phyloP scores from a whole-genome alignment of 2,797 vertebrate species.

The Scomberomorus guttatus region DNA sequence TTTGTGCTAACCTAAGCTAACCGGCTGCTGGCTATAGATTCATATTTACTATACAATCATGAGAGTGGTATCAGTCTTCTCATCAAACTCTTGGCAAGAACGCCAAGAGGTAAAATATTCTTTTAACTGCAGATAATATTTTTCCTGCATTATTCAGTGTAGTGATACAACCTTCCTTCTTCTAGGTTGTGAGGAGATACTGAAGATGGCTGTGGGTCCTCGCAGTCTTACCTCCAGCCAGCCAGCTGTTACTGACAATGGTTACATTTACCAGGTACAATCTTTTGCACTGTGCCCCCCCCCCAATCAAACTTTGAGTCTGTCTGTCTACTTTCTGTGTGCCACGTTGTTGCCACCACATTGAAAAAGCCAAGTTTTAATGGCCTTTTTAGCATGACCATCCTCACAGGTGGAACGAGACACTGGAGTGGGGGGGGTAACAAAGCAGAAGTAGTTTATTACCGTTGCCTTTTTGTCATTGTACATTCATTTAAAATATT shows the following conservation, averaged over 20 bases:
- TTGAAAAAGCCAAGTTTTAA: not conserved
- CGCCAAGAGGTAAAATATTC: not conserved
- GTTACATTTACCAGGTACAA: conserved; percentile 90
- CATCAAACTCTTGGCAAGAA: not conserved
- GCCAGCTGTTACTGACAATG: conserved; percentile 87
- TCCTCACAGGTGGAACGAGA: not conserved
- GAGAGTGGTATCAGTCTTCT: not conserved
- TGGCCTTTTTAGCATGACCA: not conserved
- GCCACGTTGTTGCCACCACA: not conserved
- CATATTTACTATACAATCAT: not conserved
- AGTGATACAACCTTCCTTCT: not conserved
- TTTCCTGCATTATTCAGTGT: too few species aligned
- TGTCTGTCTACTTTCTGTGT: not conserved
- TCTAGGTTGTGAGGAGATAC: conserved; percentile 92
- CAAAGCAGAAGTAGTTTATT: not conserved
- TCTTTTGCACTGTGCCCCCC: not conserved
- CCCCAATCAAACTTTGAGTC: not conserved
- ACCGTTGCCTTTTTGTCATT: too few species aligned
- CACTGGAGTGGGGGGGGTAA: not conserved
- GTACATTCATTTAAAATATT: not conserved
- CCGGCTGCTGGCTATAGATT: not conserved
- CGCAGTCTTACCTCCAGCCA: conserved; percentile 68
- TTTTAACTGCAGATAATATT: not conserved
- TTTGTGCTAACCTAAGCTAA: not conserved
- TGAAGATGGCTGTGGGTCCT: conserved; percentile 88